phyloP scores from a whole-genome alignment of 2,888 invertebrate genomes.

The Crepidodera aurea region DNA sequence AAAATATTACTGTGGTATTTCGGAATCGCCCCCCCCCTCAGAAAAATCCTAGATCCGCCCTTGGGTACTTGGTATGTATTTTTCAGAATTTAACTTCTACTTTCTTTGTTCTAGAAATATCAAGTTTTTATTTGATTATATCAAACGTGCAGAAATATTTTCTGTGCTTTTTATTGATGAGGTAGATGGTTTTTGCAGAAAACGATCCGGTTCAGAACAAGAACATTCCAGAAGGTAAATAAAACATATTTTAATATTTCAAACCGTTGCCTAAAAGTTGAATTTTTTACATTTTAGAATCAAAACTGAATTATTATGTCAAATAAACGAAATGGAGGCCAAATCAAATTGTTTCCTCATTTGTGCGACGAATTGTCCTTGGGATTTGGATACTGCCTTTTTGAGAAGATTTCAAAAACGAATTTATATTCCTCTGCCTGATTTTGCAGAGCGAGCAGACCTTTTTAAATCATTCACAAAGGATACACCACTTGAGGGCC shows the following conservation, averaged over 20 bases:
- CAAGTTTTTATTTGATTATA: slow-evolving; percentile 50
- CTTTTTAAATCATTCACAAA: slow-evolving; percentile 52
- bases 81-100: too few species aligned
- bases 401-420: slow-evolving; percentile 66
- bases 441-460: slow-evolving; percentile 50
- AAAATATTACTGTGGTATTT: too few species aligned
- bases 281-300: slow-evolving; percentile 54
- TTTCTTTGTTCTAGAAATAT: slow-evolving; percentile 47
- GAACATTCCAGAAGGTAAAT: slow-evolving; percentile 63
- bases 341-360: slow-evolving; percentile 59
- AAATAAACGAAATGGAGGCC: slow-evolving; percentile 61
- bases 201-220: slow-evolving; percentile 61
- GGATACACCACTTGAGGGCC: slow-evolving; percentile 44
- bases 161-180: slow-evolving; percentile 69
- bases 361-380: slow-evolving; percentile 70
- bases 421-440: slow-evolving; percentile 66
- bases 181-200: slow-evolving; percentile 67
- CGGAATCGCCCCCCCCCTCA: too few species aligned
- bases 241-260: too few species aligned
- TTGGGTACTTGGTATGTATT: too few species aligned
- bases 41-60: too few species aligned
- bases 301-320: slow-evolving; percentile 67
- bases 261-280: not conserved
- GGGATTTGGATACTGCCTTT: slow-evolving; percentile 69
- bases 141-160: slow-evolving; percentile 51